Evolutionary conservation across 2,113 vertebrate genomes (phyloP).

Genomic region (Nestor notabilis): DNA sequence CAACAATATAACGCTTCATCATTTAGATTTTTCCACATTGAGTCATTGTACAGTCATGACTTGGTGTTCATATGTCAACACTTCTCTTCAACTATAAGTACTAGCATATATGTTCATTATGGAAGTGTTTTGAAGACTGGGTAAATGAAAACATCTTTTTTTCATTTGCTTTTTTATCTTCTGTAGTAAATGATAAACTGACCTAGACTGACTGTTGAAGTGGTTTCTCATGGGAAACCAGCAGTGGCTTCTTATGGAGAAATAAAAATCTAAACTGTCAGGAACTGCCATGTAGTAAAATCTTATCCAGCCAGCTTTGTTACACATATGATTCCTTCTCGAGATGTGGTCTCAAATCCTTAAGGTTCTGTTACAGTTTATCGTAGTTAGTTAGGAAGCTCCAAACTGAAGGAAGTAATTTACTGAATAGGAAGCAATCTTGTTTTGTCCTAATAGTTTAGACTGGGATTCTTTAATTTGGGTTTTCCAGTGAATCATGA

Average conservation of each 20-base stretch:
- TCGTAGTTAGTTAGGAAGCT: background rate
- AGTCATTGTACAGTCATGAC: background rate
- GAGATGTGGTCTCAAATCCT: background rate
- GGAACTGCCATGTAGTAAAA: background rate
- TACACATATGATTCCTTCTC: background rate
- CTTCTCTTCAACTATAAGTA: background rate
- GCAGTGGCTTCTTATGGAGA: background rate
- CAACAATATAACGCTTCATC: background rate
- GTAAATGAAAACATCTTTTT: background rate
- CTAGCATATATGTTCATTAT: background rate
- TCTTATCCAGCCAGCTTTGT: background rate
- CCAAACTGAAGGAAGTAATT: background rate
- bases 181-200: background rate
- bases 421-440: background rate
- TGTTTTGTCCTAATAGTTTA: background rate
- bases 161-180: background rate
- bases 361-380: background rate
- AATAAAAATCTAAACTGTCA: background rate
- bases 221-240: background rate
- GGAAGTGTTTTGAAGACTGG: background rate
- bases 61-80: background rate
- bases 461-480: background rate
- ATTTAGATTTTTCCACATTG: background rate
- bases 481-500: background rate
- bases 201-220: background rate